phyloP scores from a whole-genome alignment of 2,888 invertebrate species.

The Neoitamus cyanurus region DNA sequence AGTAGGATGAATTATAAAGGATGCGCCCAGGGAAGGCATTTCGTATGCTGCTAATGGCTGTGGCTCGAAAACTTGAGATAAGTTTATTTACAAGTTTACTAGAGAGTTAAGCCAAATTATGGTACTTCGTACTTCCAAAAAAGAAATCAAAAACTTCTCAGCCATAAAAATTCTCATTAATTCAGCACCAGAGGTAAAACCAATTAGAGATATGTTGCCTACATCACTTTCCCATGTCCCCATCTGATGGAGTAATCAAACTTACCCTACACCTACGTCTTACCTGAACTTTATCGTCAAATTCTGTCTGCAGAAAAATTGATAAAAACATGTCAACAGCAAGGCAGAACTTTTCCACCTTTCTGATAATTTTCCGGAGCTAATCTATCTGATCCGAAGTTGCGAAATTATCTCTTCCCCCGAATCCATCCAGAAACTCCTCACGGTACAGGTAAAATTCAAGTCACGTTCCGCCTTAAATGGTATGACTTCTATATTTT shows the following conservation, averaged over 20 bases:
- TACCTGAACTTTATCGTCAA: neutral
- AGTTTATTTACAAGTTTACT: neutral
- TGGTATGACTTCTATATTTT: neutral
- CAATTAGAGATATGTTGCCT: neutral
- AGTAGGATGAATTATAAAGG: neutral
- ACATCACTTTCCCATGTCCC: neutral
- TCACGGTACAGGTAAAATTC: neutral
- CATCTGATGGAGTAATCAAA: neutral
- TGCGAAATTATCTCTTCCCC: neutral
- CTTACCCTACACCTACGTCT: neutral
- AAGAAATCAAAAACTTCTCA: neutral
- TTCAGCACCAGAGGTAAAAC: neutral
- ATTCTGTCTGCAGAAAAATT: neutral
- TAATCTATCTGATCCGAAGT: neutral
- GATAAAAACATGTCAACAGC: neutral
- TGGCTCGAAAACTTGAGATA: neutral
- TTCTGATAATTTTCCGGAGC: neutral
- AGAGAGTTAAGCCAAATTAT: neutral
- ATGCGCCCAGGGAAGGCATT: neutral
- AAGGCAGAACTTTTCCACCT: neutral
- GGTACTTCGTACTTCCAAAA: neutral
- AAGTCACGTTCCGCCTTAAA: neutral
- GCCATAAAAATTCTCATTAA: neutral
- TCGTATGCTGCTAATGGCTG: neutral
- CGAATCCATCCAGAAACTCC: neutral